Evolutionary conservation across 37 sponge, comb jelly and placozoan genomes (phyloP), one percentile per base, ranked within the genome.

Genomic region (Petrosia ficiformis): DNA sequence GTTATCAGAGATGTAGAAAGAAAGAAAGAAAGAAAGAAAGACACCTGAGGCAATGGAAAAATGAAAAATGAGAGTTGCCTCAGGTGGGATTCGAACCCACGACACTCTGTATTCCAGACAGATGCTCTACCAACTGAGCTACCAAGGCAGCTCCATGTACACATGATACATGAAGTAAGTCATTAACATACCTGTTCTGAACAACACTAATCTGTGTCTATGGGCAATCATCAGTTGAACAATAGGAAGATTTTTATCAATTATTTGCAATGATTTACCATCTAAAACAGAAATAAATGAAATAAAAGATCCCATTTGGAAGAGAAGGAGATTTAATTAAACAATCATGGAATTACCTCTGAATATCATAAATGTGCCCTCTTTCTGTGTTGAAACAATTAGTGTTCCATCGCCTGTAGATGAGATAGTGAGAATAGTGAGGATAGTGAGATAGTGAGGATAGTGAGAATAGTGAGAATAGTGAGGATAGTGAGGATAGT

Each of bases 291-390:
- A 1, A 44, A 2, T 21, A 29, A 25, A 24, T 36, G 24, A 14
- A n/a, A 73, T n/a, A n/a, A n/a, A n/a, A n/a, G n/a, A n/a, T n/a
- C n/a, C 89, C 89, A 70, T 89, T 84, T 89, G 40, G 11, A 66
- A 40, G 61, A 77, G 56, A 1, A 44, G 0, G 28, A 29, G 30
- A 24, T 36, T 4, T 5, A n/a, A 73, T 26, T n/a, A 39, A 14
- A 11, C 10, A 19, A 4, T 16, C 5, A 68, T 68, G 60, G 24
- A 34, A 67, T 59, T 39, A 82, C 88, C 83, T 78, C 60, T 52
- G 28, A 57, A 88, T 35, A 89, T 33, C 63, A 89, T 68, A 57
- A 70, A 82, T 24, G 89, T 79, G 40, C 89, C 89, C 36, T 89
- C 80, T 26, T 59, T 39, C 14, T 56, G 76, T 25, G 89, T 90